Evolutionary conservation across 2,113 vertebrate genomes (phyloP), one percentile per base, ranked within the genome.

Genomic region (Eira barbara): DNA sequence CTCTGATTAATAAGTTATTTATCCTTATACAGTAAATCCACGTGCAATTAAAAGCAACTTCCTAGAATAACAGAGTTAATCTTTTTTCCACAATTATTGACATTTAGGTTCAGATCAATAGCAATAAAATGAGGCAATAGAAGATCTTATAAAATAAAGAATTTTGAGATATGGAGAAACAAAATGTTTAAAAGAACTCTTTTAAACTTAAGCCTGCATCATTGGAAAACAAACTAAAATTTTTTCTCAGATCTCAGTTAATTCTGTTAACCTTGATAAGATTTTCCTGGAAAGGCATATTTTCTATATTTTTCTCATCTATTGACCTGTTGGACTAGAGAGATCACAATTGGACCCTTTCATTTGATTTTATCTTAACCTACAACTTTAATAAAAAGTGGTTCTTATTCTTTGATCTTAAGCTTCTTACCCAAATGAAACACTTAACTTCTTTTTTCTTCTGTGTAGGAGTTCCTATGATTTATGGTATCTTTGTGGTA

Each of bases 381-480:
- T 57, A 36, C 11, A 63, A 57, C 12, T 81, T 67, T 21, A 81
- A 31, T 14, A 73, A 89, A 93, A 88, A n/a, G 67, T 63, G 6
- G 34, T 39, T 69, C 34, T 23, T 74, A 10, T 47, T 89, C 4
- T 69, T 83, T 89, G 67, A 49, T 79, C 45, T 89, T 92, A 97
- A 91, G 69, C 57, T 88, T 97, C 90, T 94, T 94, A 84, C 6
- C 4, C 61, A 90, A 94, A 88, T 39, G 20, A 89, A 93, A 90
- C 2, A 27, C 13, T 42, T 31, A 45, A 17, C 7, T 73, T 86
- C 92, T 76, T 81, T 74, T 73, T 87, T 42, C 7, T 86, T 85
- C 11, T 73, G 0, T 39, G 39, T 91, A 45, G 91, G 91, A 25
- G 25, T 59, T 81, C 67, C n/a, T 88, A 5, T 25, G 65, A 84